A percentile compares a stretch with the other conserved stretches of the same genome.
Evolutionary conservation across 2,113 vertebrate genomes (phyloP).

Genomic region (Nannospalax galili): DNA sequence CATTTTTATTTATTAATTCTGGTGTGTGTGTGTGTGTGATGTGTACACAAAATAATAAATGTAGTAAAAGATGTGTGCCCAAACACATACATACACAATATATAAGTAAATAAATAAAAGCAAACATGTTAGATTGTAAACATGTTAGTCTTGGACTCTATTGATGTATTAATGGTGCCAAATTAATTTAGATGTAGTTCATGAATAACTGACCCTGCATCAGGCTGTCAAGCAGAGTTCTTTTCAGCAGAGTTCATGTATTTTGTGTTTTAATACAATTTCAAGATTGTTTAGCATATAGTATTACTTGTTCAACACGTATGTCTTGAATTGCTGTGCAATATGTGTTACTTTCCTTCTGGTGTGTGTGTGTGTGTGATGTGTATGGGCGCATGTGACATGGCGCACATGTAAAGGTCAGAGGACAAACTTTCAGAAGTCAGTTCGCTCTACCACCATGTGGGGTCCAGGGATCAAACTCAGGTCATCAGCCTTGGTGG

Average conservation of each 20-base stretch:
- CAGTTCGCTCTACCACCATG: background rate
- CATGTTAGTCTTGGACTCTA: background rate
- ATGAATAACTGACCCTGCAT: background rate
- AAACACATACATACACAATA: background rate
- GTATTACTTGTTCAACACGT: background rate
- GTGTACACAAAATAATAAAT: no score
- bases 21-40: background rate
- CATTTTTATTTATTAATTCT: no score
- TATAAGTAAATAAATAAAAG: background rate
- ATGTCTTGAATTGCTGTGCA: background rate
- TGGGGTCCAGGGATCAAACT: background rate
- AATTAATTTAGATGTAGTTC: background rate
- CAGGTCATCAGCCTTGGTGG: no score
- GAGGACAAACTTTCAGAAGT: background rate
- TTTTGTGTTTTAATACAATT: slow-evolving; percentile 13
- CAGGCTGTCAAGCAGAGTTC: background rate
- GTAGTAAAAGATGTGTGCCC: no score
- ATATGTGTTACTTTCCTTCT: background rate
- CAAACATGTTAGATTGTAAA: background rate
- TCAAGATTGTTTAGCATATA: background rate
- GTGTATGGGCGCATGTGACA: no score
- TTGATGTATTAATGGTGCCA: background rate
- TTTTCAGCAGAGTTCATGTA: background rate
- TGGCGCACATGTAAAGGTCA: background rate
- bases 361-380: no score